These are phyloP conservation scores for Phrynocephalus vlangalii DNA, from an alignment of 2,797 vertebrate species.

Conservation along the genomic window DNA sequence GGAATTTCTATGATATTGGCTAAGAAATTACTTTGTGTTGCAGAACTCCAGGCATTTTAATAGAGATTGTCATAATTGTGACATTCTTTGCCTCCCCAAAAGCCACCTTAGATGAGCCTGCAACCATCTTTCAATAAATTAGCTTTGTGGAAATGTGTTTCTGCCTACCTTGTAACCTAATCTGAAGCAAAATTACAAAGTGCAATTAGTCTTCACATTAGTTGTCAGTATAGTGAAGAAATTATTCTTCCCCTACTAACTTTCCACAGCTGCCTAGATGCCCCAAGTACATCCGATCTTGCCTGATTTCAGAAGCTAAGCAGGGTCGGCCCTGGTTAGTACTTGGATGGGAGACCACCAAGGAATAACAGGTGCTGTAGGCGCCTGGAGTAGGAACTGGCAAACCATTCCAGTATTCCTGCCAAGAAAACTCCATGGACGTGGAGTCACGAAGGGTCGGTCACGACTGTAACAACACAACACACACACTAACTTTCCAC, in stretches of 20 bases:
- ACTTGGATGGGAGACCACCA: too few relatives aligned
- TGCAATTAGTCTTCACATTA: slow-evolving; percentile 68
- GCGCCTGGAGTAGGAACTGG: too few relatives aligned
- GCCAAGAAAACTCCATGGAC: too few relatives aligned
- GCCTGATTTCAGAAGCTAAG: too few relatives aligned
- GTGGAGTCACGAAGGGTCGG: too few relatives aligned
- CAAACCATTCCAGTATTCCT: too few relatives aligned
- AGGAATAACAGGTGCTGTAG: too few relatives aligned
- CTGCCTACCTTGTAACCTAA: slow-evolving; percentile 42
- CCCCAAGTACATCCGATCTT: too few relatives aligned
- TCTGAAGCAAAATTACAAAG: slow-evolving; percentile 61
- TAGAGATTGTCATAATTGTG: slow-evolving; percentile 17
- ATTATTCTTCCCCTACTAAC: slow-evolving; percentile 58
- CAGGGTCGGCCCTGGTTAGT: too few relatives aligned
- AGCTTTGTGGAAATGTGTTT: slow-evolving; percentile 50
- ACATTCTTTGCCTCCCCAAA: slow-evolving; percentile 43
- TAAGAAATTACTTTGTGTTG: slow-evolving; percentile 16
- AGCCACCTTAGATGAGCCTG: not conserved
- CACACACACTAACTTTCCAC: slow-evolving; percentile 53
- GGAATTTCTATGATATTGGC: not conserved
- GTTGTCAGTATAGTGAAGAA: slow-evolving; percentile 51
- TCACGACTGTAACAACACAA: too few relatives aligned
- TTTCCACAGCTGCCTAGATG: slow-evolving; percentile 46
- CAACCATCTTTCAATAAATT: slow-evolving; percentile 45
- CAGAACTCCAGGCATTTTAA: slow-evolving; percentile 9